A percentile compares a stretch with the other conserved stretches of the same genome.
Conservation (phyloP, 2,888 invertebrate genomes). For the Gymnosoma rotundatum region DNA sequence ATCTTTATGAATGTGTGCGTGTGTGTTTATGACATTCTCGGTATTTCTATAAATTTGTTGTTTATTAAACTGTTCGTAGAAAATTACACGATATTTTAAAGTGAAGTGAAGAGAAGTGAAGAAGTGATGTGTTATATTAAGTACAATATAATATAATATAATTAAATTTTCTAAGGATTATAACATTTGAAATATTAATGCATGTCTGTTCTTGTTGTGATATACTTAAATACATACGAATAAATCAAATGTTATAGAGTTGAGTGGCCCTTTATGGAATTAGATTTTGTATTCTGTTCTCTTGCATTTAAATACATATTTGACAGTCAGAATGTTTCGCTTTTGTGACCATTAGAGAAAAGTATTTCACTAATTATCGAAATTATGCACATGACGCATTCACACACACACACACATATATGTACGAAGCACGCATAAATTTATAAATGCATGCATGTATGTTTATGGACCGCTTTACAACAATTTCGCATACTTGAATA, state of each 20-base stretch:
- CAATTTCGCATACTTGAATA: constrained; percentile 37
- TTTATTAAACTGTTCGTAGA: constrained; percentile 48
- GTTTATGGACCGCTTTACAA: constrained; percentile 36
- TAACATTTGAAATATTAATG: constrained; percentile 70
- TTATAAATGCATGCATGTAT: not conserved
- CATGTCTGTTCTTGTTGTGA: constrained; percentile 67
- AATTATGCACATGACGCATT: constrained; percentile 67
- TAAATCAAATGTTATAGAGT: constrained; percentile 70
- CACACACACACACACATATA: not conserved
- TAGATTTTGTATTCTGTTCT: constrained; percentile 67
- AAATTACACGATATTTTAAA: constrained; percentile 31
- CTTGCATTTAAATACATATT: constrained; percentile 69
- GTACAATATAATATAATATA: constrained; percentile 61
- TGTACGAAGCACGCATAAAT: too few species aligned
- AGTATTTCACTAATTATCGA: constrained; percentile 71
- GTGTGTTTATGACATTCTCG: constrained; percentile 4
- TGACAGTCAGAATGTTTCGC: constrained; percentile 69
- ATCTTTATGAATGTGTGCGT: not conserved
- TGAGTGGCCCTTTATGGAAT: constrained; percentile 71
- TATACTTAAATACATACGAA: constrained; percentile 35
- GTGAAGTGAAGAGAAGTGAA: not conserved
- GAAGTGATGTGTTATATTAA: not conserved
- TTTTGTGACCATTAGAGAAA: constrained; percentile 70
- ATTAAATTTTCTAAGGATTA: constrained; percentile 70
- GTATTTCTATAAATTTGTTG: constrained; percentile 21